phyloP scores from a whole-genome alignment of 2,797 vertebrate species.

The Corythornis leucogaster region DNA sequence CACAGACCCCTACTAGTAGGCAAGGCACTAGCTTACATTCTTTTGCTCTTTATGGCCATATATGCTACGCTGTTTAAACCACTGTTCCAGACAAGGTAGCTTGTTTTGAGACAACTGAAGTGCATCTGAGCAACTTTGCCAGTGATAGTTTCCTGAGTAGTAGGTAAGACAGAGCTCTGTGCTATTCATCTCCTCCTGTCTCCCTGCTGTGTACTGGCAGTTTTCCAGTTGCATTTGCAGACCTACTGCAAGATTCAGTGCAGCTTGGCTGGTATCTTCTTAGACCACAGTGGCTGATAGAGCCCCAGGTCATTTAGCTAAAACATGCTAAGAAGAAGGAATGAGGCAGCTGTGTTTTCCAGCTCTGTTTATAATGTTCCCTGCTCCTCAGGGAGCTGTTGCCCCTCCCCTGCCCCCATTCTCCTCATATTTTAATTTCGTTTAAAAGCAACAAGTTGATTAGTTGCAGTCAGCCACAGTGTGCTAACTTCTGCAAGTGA shows the following conservation, averaged over 20 bases:
- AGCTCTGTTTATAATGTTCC: background rate
- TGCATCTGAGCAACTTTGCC: background rate
- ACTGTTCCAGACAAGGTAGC: background rate
- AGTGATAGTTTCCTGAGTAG: background rate
- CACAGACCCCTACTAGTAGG: background rate
- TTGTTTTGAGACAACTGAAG: background rate
- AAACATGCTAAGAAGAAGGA: background rate
- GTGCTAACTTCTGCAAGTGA: background rate
- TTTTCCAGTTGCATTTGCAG: background rate
- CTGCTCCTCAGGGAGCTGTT: background rate
- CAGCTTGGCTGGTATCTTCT: background rate
- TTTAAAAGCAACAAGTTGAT: background rate
- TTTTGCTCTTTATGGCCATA: background rate
- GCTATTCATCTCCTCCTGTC: background rate
- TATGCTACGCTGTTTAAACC: background rate
- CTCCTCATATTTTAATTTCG: background rate
- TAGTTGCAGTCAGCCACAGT: background rate
- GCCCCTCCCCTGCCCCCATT: rapidly evolving
- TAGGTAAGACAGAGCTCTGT: background rate
- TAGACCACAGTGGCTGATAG: background rate
- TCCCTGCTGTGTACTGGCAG: background rate
- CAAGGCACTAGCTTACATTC: background rate
- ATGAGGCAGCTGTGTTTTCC: background rate
- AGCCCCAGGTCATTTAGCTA: background rate
- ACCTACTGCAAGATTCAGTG: background rate